Evolutionary conservation across 2,888 invertebrate species (phyloP).

Genomic region (Volucella zonaria): DNA sequence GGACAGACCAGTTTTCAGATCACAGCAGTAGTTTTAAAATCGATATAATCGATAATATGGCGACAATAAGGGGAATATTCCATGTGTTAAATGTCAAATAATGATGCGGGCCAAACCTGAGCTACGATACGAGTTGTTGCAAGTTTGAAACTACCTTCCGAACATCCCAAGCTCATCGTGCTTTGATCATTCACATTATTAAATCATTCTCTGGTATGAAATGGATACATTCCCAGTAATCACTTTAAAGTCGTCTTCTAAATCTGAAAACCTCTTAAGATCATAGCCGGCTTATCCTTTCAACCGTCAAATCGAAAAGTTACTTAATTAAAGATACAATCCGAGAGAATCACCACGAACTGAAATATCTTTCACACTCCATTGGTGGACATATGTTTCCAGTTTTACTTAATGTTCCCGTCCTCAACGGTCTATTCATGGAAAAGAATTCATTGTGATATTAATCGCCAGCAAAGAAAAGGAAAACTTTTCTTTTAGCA

Average conservation of each 20-base stretch:
- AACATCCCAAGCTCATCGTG: too few relatives aligned
- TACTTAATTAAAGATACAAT: constrained; percentile 62
- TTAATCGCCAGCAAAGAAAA: constrained; percentile 43
- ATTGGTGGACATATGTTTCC: constrained; percentile 56
- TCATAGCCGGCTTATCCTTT: constrained; percentile 27
- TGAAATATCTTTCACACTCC: constrained; percentile 42
- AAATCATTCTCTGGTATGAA: too few relatives aligned
- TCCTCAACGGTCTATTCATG: constrained; percentile 33
- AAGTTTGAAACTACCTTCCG: too few relatives aligned
- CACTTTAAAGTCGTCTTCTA: background rate
- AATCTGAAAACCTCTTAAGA: background rate
- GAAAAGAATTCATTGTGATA: constrained; percentile 46
- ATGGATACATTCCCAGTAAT: too few relatives aligned
- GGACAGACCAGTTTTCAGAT: too few relatives aligned
- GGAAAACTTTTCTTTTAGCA: constrained; percentile 36
- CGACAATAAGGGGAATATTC: too few relatives aligned
- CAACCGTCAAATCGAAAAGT: constrained; percentile 42
- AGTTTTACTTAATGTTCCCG: constrained; percentile 50
- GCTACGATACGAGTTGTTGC: too few relatives aligned
- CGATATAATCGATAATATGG: too few relatives aligned
- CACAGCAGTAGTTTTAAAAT: too few relatives aligned
- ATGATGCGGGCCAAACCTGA: too few relatives aligned
- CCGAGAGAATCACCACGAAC: constrained; percentile 10
- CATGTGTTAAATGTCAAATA: too few relatives aligned
- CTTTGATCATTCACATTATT: too few relatives aligned